These are phyloP conservation scores for Eunapius fragilis DNA, from an alignment of 37 sponge, comb jelly and placozoan genomes.

Conservation along the genomic window DNA sequence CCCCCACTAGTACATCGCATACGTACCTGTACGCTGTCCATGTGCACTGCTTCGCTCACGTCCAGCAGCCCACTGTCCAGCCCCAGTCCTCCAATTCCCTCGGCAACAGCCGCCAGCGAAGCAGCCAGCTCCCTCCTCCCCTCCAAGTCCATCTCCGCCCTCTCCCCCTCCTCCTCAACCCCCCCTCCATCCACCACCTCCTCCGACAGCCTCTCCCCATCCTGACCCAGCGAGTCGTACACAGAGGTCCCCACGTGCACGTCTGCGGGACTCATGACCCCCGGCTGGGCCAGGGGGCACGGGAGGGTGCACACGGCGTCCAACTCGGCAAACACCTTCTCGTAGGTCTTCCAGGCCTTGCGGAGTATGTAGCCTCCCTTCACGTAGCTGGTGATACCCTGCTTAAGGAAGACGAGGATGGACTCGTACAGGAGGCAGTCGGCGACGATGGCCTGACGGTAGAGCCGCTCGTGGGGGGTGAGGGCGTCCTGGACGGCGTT, in stretches of 20 bases:
- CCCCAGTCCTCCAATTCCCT: not conserved
- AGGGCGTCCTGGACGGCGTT: conserved; percentile 21
- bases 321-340: conserved; percentile 58
- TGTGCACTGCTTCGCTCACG: not conserved
- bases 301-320: conserved; percentile 68
- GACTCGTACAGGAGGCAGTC: conserved; percentile 89
- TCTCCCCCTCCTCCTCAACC: not conserved
- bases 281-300: conserved; percentile 53
- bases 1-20: not conserved
- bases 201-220: not conserved
- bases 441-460: conserved; percentile 60
- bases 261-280: conserved; percentile 18
- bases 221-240: conserved; percentile 58
- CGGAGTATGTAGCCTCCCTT: conserved; percentile 91
- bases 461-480: conserved; percentile 56
- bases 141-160: conserved; percentile 4
- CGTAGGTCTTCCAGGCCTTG: conserved; percentile 90
- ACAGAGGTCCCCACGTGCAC: conserved; percentile 58
- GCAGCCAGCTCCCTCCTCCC: not conserved
- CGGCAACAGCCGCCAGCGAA: not conserved
- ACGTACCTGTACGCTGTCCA: not conserved
- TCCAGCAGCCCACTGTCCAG: conserved; percentile 11
- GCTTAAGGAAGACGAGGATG: conserved; percentile 74
- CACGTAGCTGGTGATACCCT: conserved; percentile 84
- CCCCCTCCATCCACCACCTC: conserved; percentile 2